A percentile compares a stretch with the other conserved stretches of the same genome.
phyloP scores from a whole-genome alignment of 2,113 vertebrate genomes.

The Paramisgurnus dabryanus region DNA sequence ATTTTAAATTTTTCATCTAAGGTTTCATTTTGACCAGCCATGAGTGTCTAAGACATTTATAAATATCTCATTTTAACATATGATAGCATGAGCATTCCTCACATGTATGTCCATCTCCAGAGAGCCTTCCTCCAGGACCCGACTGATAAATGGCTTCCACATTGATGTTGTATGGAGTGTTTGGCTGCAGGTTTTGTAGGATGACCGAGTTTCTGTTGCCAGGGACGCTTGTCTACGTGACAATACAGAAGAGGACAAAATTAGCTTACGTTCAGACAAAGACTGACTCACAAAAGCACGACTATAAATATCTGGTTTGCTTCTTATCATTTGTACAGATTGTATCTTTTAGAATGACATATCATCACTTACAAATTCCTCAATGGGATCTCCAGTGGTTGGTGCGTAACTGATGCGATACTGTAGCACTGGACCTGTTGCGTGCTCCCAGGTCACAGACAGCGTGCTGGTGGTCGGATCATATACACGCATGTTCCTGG shows the following conservation, averaged over 20 bases:
- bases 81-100: slow-evolving; percentile 31
- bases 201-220: slow-evolving; percentile 90
- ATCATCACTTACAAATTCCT: slow-evolving; percentile 86
- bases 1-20: no score
- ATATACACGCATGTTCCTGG: slow-evolving; percentile 87
- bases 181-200: slow-evolving; percentile 86
- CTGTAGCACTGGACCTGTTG: slow-evolving; percentile 89
- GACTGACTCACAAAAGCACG: neutral
- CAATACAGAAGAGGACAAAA: neutral
- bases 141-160: slow-evolving; percentile 89
- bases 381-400: slow-evolving; percentile 89
- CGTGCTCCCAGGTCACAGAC: slow-evolving; percentile 92
- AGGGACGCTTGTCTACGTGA: slow-evolving; percentile 85
- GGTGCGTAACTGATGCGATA: slow-evolving; percentile 92
- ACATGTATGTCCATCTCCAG: slow-evolving; percentile 91
- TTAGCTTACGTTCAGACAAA: neutral
- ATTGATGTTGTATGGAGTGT: slow-evolving; percentile 92
- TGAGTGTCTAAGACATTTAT: neutral
- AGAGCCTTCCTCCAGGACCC: slow-evolving; percentile 88
- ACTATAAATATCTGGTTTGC: slow-evolving; percentile 3
- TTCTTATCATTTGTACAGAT: neutral
- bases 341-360: neutral
- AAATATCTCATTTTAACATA: neutral
- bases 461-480: slow-evolving; percentile 91
- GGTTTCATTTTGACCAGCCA: neutral